These are phyloP conservation scores for Dasypus novemcinctus DNA, from an alignment of 2,113 vertebrate species.

Conservation along the genomic window DNA sequence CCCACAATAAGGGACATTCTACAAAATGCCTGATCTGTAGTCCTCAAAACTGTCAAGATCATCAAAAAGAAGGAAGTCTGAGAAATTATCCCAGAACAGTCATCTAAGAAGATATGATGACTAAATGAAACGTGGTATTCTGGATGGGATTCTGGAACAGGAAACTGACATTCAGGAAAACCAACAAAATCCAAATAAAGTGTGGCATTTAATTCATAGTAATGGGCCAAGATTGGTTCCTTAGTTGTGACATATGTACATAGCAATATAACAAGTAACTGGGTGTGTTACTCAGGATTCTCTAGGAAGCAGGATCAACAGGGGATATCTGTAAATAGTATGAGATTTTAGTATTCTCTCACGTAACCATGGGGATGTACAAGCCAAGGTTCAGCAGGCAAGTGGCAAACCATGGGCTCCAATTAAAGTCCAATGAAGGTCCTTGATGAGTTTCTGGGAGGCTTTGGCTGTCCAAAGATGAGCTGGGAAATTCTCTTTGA, in stretches of 20 bases:
- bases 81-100: neutral
- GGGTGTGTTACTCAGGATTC: neutral
- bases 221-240: neutral
- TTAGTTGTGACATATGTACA: neutral
- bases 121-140: neutral
- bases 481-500: too few species aligned
- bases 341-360: too few species aligned
- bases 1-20: neutral
- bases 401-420: too few species aligned
- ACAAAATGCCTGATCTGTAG: neutral
- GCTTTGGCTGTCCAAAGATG: too few species aligned
- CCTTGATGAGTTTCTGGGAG: too few species aligned
- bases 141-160: neutral
- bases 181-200: neutral
- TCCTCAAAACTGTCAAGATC: neutral
- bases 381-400: too few species aligned
- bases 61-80: conserved; percentile 33
- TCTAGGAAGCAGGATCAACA: neutral
- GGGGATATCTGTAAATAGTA: too few species aligned
- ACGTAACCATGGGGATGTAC: too few species aligned
- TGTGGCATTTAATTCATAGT: neutral
- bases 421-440: too few species aligned
- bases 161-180: conserved; percentile 8
- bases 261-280: neutral
- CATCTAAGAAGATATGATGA: neutral